phyloP scores from a whole-genome alignment of 2,888 invertebrate genomes.

The Platycheirus rosarum region DNA sequence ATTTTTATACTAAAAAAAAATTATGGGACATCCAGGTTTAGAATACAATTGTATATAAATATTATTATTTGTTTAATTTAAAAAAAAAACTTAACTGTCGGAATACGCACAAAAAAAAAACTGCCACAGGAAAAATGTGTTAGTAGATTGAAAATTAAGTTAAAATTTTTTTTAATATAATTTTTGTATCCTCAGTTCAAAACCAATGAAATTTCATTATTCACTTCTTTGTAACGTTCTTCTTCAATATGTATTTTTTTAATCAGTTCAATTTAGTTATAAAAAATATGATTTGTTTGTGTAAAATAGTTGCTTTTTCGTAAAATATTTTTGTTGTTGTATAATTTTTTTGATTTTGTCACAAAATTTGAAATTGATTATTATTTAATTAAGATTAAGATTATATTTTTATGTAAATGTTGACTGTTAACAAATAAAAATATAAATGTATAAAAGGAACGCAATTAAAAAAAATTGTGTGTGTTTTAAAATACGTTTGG shows the following conservation, averaged over 20 bases:
- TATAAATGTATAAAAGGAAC: slow-evolving; percentile 30
- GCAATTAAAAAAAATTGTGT: too few species aligned
- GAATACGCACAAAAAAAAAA: slow-evolving; percentile 58
- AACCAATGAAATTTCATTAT: slow-evolving; percentile 52
- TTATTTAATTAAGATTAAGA: slow-evolving; percentile 35
- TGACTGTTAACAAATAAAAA: slow-evolving; percentile 65
- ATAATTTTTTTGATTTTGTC: slow-evolving; percentile 45
- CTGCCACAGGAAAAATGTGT: slow-evolving; percentile 55
- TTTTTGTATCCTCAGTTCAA: slow-evolving; percentile 6
- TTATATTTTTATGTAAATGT: slow-evolving; percentile 61
- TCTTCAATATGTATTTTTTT: neutral
- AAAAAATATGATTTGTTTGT: neutral
- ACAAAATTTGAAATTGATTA: slow-evolving; percentile 37
- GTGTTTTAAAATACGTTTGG: too few species aligned
- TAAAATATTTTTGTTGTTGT: neutral
- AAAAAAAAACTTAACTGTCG: slow-evolving; percentile 4
- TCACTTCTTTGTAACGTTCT: slow-evolving; percentile 42
- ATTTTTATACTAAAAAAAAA: slow-evolving; percentile 57
- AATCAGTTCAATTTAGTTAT: slow-evolving; percentile 25
- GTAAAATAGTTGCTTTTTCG: neutral
- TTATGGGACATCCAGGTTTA: slow-evolving; percentile 68
- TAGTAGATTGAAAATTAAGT: too few species aligned
- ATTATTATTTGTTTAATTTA: slow-evolving; percentile 10
- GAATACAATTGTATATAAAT: slow-evolving; percentile 58
- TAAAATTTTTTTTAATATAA: too few species aligned